phyloP scores from a whole-genome alignment of 2,797 vertebrate species.

The Gallinago solitaria region DNA sequence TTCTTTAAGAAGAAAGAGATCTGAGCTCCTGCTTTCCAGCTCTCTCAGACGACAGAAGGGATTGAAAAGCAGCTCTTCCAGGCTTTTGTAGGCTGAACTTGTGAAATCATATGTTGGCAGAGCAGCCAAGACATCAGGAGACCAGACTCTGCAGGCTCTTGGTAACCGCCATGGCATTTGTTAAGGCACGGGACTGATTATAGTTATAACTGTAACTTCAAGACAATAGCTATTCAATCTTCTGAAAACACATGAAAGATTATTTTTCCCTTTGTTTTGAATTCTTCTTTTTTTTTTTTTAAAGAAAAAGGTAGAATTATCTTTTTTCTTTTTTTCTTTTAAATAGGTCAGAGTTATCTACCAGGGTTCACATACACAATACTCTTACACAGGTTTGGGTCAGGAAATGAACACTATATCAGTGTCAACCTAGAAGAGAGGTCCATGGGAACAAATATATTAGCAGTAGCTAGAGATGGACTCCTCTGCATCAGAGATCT shows the following conservation, averaged over 20 bases:
- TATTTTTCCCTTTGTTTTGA: background rate
- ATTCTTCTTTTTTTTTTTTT: no score
- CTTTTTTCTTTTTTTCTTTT: background rate
- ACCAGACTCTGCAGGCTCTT: conserved; percentile 51
- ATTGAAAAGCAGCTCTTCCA: conserved; percentile 48
- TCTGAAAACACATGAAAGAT: conserved; percentile 2
- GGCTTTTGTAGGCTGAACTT: conserved; percentile 60
- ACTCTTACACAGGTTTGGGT: background rate
- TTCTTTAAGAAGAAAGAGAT: conserved; percentile 44
- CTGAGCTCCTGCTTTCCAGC: background rate
- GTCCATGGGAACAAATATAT: background rate
- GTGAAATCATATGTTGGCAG: conserved; percentile 65
- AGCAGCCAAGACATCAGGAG: conserved; percentile 59
- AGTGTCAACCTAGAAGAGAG: background rate
- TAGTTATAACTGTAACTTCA: background rate
- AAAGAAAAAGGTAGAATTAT: background rate
- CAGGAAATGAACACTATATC: background rate
- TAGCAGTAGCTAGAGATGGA: background rate
- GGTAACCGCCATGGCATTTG: background rate
- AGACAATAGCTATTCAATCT: conserved; percentile 58
- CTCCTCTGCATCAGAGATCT: background rate
- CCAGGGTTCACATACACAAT: background rate
- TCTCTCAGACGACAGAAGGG: conserved; percentile 41
- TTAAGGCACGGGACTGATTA: conserved; percentile 39
- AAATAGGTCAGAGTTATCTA: background rate